Conservation (phyloP, 1,140 invertebrate species). For the Forficula auricularia region DNA sequence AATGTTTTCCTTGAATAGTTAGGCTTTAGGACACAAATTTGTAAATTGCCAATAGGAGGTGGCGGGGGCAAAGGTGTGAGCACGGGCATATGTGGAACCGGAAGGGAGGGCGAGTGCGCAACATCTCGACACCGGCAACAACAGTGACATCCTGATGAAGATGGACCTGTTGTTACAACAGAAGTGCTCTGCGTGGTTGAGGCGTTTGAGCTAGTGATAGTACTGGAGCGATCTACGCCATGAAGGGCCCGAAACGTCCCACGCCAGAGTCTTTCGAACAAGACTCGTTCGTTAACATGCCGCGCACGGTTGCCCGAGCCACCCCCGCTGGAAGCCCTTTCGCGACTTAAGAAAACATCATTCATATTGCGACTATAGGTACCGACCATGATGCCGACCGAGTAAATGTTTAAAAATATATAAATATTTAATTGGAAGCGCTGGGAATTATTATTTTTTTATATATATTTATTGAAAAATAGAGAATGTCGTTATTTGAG, state of each 20-base stretch:
- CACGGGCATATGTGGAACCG: conserved; percentile 24
- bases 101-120: conserved; percentile 2
- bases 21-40: conserved; percentile 31
- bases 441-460: too few species aligned
- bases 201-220: too few species aligned
- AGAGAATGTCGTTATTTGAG: too few species aligned
- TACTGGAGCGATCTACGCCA: neutral
- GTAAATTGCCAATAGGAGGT: conserved; percentile 25
- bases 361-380: too few species aligned
- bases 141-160: conserved; percentile 6
- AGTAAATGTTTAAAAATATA: neutral
- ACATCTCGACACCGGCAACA: neutral
- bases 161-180: conserved; percentile 6
- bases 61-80: conserved; percentile 22
- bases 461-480: too few species aligned
- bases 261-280: conserved; percentile 42
- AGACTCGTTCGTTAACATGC: conserved; percentile 28
- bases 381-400: neutral
- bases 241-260: conserved; percentile 29
- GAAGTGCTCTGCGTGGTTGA: neutral
- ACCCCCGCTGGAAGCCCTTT: neutral
- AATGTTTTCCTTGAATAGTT: conserved; percentile 26
- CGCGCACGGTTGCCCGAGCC: neutral
- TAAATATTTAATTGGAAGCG: conserved; percentile 2
- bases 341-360: too few species aligned